Conservation (phyloP, 2,113 vertebrate species). For the Pelecanus crispus region DNA sequence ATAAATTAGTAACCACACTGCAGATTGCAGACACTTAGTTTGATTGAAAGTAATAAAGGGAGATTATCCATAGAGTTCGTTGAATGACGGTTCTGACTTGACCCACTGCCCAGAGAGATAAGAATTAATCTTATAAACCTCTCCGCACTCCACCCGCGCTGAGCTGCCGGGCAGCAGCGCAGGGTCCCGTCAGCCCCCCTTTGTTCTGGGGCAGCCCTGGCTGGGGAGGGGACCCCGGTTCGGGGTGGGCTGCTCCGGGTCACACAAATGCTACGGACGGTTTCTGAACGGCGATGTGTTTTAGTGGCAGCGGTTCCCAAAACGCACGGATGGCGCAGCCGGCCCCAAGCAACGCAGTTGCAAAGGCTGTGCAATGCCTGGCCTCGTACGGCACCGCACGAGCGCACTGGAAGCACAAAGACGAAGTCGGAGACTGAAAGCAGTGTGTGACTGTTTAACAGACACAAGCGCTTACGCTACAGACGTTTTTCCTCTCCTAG, state of each 20-base stretch:
- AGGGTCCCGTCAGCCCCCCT: background rate
- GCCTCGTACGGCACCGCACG: background rate
- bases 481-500: background rate
- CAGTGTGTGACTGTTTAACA: accelerated
- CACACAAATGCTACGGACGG: accelerated
- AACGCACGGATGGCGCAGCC: accelerated
- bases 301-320: background rate
- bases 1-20: slow-evolving; percentile 68
- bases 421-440: background rate
- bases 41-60: slow-evolving; percentile 79
- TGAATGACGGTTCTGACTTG: slow-evolving; percentile 73
- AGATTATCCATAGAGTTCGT: slow-evolving; percentile 70
- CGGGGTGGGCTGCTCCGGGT: accelerated
- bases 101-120: slow-evolving; percentile 74
- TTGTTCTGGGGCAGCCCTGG: slow-evolving; percentile 49
- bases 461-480: background rate
- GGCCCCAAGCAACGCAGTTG: accelerated
- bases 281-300: accelerated
- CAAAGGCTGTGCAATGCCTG: background rate
- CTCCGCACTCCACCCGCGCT: slow-evolving; percentile 36
- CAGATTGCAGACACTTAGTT: slow-evolving; percentile 74
- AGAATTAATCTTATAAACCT: slow-evolving; percentile 77
- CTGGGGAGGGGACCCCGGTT: background rate
- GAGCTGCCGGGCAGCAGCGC: background rate
- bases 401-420: background rate